Conservation (phyloP, 2,113 vertebrate species). For the Takifugu bimaculatus region DNA sequence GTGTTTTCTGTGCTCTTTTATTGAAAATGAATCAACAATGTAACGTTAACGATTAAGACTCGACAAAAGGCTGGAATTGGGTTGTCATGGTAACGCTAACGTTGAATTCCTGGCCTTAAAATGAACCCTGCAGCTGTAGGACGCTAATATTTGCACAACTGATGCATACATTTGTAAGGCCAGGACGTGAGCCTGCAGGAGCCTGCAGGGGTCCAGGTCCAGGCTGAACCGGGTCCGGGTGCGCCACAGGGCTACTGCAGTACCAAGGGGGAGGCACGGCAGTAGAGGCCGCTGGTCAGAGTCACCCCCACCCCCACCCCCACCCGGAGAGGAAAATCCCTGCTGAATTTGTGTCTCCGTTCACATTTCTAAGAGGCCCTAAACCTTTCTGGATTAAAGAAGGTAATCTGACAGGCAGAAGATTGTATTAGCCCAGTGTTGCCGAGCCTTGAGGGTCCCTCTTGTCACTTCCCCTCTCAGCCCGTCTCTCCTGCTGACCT, state of each 20-base stretch:
- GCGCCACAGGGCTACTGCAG: too few species aligned
- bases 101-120: too few species aligned
- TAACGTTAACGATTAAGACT: too few species aligned
- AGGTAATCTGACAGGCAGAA: slow-evolving; percentile 78
- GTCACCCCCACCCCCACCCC: slow-evolving; percentile 56
- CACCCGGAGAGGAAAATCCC: slow-evolving; percentile 59
- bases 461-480: slow-evolving; percentile 43
- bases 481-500: slow-evolving; percentile 58
- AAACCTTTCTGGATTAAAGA: slow-evolving; percentile 79
- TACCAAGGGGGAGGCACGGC: too few species aligned
- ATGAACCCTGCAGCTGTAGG: too few species aligned
- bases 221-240: slow-evolving; percentile 19
- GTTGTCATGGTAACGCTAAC: too few species aligned
- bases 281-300: slow-evolving; percentile 59
- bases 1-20: too few species aligned
- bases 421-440: slow-evolving; percentile 75
- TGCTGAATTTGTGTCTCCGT: slow-evolving; percentile 74
- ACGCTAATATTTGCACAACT: too few species aligned
- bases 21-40: too few species aligned
- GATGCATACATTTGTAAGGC: too few species aligned
- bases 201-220: slow-evolving; percentile 15
- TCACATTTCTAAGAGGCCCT: slow-evolving; percentile 74
- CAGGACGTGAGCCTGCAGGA: too few species aligned
- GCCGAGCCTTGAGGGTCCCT: slow-evolving; percentile 74
- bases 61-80: too few species aligned